Evolutionary conservation across 2,113 vertebrate species (phyloP).

Genomic region (Hystrix cristata): DNA sequence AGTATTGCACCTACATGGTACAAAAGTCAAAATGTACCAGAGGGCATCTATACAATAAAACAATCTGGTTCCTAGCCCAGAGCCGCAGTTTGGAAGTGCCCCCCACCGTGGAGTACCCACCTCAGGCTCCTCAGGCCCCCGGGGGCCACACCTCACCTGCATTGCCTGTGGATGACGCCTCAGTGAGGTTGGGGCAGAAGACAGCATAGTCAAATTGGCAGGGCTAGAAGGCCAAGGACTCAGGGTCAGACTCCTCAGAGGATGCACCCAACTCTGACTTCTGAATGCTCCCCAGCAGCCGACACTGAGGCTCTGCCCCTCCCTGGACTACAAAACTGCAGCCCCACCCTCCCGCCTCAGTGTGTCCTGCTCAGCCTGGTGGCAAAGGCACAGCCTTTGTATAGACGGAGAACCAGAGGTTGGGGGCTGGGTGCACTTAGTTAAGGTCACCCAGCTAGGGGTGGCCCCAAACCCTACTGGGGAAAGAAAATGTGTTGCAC

Average conservation of each 20-base stretch:
- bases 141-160: slow-evolving; percentile 89
- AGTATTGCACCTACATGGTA: neutral
- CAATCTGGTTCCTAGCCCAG: neutral
- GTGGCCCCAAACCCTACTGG: neutral
- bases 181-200: slow-evolving; percentile 97
- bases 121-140: neutral
- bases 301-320: neutral
- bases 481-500: neutral
- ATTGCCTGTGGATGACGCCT: slow-evolving; percentile 86
- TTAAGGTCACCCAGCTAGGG: neutral
- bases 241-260: neutral
- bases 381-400: accelerated
- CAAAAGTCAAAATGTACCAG: neutral
- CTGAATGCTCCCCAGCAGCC: neutral
- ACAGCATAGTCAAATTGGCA: slow-evolving; percentile 96
- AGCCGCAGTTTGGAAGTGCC: neutral
- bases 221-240: slow-evolving; percentile 86
- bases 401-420: neutral
- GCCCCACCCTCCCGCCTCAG: neutral
- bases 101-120: neutral
- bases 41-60: neutral
- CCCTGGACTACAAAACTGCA: too few species aligned
- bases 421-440: neutral
- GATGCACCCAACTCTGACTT: neutral
- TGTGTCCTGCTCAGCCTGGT: neutral